These are phyloP conservation scores for Gallinago undulata DNA, from an alignment of 2,113 vertebrate species.

Conservation along the genomic window DNA sequence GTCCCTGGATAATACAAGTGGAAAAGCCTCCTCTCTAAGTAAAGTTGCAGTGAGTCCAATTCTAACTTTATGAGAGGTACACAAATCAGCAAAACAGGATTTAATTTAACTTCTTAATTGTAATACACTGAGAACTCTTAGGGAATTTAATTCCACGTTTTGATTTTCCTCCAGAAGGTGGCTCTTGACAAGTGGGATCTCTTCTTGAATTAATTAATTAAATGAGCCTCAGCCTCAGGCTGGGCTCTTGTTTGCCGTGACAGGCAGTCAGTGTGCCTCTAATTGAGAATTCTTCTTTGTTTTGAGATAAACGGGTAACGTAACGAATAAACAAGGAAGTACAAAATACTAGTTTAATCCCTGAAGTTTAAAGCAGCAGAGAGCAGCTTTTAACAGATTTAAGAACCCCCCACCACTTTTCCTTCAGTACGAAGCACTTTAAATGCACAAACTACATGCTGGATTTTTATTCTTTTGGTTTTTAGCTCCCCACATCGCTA, in stretches of 20 bases:
- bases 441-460: neutral
- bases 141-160: conserved; percentile 22
- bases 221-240: neutral
- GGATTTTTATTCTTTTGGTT: neutral
- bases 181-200: neutral
- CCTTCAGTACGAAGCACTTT: neutral
- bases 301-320: neutral
- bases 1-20: neutral
- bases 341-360: neutral
- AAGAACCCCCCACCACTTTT: neutral
- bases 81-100: neutral
- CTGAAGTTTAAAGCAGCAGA: neutral
- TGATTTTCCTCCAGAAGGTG: neutral
- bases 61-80: neutral
- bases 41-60: neutral
- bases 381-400: neutral
- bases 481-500: neutral
- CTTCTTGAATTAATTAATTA: conserved; percentile 31
- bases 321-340: neutral
- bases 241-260: neutral
- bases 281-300: neutral
- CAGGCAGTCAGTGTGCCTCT: neutral
- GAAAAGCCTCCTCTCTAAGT: neutral
- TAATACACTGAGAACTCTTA: neutral
- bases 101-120: conserved; percentile 4